These are phyloP conservation scores for Nomada fucata DNA, from an alignment of 2,888 invertebrate species.

Conservation along the genomic window DNA sequence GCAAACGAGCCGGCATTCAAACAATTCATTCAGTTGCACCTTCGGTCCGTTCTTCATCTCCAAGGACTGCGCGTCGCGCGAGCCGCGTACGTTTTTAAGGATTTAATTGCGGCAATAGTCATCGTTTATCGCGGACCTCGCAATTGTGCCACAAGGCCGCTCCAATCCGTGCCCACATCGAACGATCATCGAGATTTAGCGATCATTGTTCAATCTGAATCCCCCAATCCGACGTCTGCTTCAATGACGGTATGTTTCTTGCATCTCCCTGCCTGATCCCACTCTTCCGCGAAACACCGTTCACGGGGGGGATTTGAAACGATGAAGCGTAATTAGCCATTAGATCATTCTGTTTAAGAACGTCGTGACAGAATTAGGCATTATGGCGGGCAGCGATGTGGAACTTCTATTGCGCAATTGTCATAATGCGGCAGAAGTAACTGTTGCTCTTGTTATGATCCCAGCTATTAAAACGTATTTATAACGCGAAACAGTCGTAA, in stretches of 20 bases:
- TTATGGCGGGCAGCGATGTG: too few relatives aligned
- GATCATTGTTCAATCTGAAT: slow-evolving; percentile 25
- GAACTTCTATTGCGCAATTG: too few relatives aligned
- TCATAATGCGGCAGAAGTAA: too few relatives aligned
- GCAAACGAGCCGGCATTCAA: slow-evolving; percentile 12
- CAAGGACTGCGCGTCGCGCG: slow-evolving; percentile 42
- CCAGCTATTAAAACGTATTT: too few relatives aligned
- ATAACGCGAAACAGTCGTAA: too few relatives aligned
- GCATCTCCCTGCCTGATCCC: background rate
- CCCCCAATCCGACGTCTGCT: slow-evolving; percentile 1
- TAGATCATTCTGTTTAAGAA: too few relatives aligned
- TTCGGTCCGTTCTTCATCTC: slow-evolving; percentile 49
- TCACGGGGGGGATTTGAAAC: background rate
- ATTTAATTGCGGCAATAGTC: slow-evolving; percentile 60
- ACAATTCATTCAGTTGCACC: slow-evolving; percentile 61
- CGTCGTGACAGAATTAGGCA: too few relatives aligned
- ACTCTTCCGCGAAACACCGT: background rate
- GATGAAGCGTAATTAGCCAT: too few relatives aligned
- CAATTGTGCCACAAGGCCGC: slow-evolving; percentile 56
- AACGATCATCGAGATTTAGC: slow-evolving; percentile 30
- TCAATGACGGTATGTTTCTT: slow-evolving; percentile 17
- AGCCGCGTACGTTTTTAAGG: slow-evolving; percentile 41
- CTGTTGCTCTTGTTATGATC: too few relatives aligned
- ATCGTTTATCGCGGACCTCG: slow-evolving; percentile 35
- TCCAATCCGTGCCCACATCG: slow-evolving; percentile 44